Conservation (phyloP, 2,113 vertebrate genomes). For the Hyaena hyaena region DNA sequence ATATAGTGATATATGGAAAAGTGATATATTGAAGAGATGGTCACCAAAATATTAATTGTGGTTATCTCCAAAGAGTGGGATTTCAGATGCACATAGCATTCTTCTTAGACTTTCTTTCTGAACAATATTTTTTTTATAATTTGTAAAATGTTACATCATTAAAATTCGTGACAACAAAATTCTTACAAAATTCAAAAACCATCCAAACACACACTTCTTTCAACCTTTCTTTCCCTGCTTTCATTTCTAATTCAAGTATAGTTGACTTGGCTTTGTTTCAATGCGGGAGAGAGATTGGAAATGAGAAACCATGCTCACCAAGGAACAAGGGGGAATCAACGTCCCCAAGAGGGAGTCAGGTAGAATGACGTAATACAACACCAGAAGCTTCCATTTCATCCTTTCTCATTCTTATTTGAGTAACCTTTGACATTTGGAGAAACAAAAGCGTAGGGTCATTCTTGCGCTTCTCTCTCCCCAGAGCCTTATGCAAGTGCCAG, state of each 20-base stretch:
- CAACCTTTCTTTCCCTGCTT: not conserved
- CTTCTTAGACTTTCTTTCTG: not conserved
- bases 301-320: not conserved
- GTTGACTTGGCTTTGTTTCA: slow-evolving; percentile 26
- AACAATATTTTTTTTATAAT: not conserved
- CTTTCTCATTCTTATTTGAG: slow-evolving; percentile 45
- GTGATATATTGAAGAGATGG: not conserved
- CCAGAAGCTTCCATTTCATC: slow-evolving; percentile 58
- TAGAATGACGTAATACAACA: not conserved
- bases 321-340: not conserved
- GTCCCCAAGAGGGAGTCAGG: slow-evolving; percentile 31
- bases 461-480: not conserved
- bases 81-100: not conserved
- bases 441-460: slow-evolving; percentile 26
- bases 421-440: slow-evolving; percentile 62
- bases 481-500: not conserved
- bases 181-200: slow-evolving; percentile 9
- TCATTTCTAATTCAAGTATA: slow-evolving; percentile 25
- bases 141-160: not conserved
- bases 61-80: not conserved
- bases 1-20: not conserved
- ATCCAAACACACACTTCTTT: not conserved
- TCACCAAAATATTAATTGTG: not conserved
- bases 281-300: not conserved
- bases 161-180: slow-evolving; percentile 43